Percentiles rank a stretch among this genome's conserved stretches.
These are phyloP conservation scores for Hassar affinis DNA, from an alignment of 2,113 vertebrate species.

Conservation along the genomic window DNA sequence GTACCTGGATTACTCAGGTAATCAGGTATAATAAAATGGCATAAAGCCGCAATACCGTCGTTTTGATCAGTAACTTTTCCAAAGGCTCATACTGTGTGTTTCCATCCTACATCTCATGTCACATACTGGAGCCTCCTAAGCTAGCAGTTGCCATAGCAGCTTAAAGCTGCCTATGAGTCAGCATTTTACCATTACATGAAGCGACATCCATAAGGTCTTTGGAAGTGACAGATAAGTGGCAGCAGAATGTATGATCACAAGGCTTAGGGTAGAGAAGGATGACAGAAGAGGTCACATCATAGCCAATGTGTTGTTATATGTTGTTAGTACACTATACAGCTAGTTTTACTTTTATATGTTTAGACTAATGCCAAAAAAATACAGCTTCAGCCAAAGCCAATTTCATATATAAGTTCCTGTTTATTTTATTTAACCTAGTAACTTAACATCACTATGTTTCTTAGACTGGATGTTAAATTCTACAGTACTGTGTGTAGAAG, in stretches of 20 bases:
- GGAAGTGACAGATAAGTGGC: slow-evolving; percentile 32
- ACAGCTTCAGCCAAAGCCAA: slow-evolving; percentile 14
- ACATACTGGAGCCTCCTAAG: slow-evolving; percentile 51
- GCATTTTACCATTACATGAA: slow-evolving; percentile 45
- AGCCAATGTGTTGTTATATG: not conserved
- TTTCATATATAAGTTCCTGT: not conserved
- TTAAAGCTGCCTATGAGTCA: slow-evolving; percentile 56
- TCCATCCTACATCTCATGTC: slow-evolving; percentile 37
- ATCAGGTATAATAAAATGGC: not conserved
- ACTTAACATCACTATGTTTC: not conserved
- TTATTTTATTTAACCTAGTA: too few species aligned
- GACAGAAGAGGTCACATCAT: not conserved
- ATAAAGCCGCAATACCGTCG: not conserved
- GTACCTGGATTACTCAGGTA: too few species aligned
- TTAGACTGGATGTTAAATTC: not conserved
- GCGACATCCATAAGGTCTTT: not conserved
- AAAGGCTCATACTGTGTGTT: not conserved
- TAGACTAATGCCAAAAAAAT: not conserved
- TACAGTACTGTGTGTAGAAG: not conserved
- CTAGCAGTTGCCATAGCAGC: slow-evolving; percentile 64
- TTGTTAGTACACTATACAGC: not conserved
- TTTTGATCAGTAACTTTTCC: slow-evolving; percentile 1
- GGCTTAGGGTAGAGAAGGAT: not conserved
- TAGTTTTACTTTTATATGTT: not conserved
- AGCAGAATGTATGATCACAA: not conserved